Evolutionary conservation across 2,797 vertebrate genomes (phyloP).

Genomic region (Hylomyscus alleni): DNA sequence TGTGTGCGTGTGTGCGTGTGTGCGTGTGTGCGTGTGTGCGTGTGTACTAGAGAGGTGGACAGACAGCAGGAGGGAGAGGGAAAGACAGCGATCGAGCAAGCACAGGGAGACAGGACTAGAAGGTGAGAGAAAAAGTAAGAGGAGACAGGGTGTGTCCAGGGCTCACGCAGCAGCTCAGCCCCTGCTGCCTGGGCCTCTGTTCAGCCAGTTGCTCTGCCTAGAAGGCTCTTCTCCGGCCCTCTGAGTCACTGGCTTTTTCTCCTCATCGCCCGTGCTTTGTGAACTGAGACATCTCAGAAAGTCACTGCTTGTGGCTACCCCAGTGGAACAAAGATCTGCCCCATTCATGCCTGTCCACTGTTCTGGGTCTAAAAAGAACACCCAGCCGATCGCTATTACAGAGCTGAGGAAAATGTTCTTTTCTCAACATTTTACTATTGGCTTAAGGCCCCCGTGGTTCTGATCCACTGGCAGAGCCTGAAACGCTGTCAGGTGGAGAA

Average conservation of each 20-base stretch:
- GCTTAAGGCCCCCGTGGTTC: background rate
- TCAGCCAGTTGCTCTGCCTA: background rate
- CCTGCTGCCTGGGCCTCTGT: background rate
- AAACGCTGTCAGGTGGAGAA: background rate
- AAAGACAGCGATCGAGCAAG: background rate
- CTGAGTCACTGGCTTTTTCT: background rate
- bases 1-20: too few species aligned
- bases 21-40: too few species aligned
- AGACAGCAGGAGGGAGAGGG: background rate
- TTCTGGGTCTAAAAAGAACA: background rate
- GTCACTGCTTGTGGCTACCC: background rate
- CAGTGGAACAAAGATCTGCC: background rate
- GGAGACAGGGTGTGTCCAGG: background rate
- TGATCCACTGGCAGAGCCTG: background rate
- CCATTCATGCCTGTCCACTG: background rate
- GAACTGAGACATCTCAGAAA: background rate
- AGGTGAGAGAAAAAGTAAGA: background rate
- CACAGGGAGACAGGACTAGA: background rate
- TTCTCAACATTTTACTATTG: conserved; percentile 24
- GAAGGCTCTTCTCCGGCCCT: background rate
- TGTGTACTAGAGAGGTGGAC: too few species aligned
- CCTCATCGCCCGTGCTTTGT: background rate
- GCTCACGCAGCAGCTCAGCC: background rate
- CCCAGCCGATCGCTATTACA: background rate
- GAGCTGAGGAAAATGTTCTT: background rate